These are phyloP conservation scores for Macrotus californicus DNA, from an alignment of 2,113 vertebrate genomes.

Conservation along the genomic window DNA sequence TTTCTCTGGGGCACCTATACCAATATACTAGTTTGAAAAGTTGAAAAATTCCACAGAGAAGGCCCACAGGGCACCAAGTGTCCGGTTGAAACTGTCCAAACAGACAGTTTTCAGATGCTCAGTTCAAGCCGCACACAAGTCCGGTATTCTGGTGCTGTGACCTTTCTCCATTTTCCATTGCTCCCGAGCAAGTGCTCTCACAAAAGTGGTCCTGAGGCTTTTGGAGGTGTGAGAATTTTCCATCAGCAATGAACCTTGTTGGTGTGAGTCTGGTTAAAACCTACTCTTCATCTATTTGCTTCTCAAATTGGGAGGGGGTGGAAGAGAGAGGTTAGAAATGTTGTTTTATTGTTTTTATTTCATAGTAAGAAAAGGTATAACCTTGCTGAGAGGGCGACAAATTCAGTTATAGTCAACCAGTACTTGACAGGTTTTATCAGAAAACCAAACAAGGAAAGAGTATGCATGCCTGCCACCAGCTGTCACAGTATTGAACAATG, in stretches of 20 bases:
- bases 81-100: not conserved
- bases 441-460: constrained; percentile 81
- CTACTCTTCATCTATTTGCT: constrained; percentile 39
- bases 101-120: constrained; percentile 23
- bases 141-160: not conserved
- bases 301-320: constrained; percentile 9
- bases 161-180: not conserved
- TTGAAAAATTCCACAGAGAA: not conserved
- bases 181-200: not conserved
- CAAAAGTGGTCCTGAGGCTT: not conserved
- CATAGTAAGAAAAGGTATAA: constrained; percentile 70
- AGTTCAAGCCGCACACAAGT: not conserved
- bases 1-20: not conserved
- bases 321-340: constrained; percentile 58
- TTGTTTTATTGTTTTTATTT: constrained; percentile 75
- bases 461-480: constrained; percentile 68
- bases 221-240: constrained; percentile 35
- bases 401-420: constrained; percentile 79
- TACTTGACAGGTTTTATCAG: constrained; percentile 82
- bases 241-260: not conserved
- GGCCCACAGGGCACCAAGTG: not conserved
- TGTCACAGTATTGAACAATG: constrained; percentile 82
- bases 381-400: constrained; percentile 77
- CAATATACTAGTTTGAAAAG: not conserved
- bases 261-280: constrained; percentile 6